Evolutionary conservation across 1,140 invertebrate genomes (phyloP), one percentile per base, ranked within the genome.

Genomic region (Drosophila pachea): DNA sequence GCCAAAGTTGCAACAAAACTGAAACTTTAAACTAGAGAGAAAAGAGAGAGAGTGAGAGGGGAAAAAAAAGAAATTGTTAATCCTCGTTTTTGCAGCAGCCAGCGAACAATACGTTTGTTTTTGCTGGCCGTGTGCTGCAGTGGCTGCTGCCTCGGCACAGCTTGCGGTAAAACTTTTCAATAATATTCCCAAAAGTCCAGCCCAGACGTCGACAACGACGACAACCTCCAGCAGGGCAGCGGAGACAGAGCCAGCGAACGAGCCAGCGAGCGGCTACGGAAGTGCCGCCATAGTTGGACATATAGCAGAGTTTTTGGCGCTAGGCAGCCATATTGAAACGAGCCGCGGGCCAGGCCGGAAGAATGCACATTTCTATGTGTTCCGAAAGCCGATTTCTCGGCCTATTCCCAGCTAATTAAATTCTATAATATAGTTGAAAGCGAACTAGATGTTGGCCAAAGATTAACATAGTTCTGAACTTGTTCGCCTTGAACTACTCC

Each of bases 141-240:
- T 16, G 35, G 55, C 54, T 40, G 68, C 59, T 52, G 66, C 48
- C 54, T 56, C 76, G 47, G 78, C 79, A 83, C 81, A 83, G 79
- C 79, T 84, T 83, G 79, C 69, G 79, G 79, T 83, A 79, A 86
- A 83, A 83, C 62, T 83, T 83, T 83, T 83, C 79, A 83, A 83
- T 83, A 83, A 83, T 83, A 83, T 83, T 83, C 79, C 79, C 79
- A 70, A 83, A 83, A 83, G 79, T 83, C 79, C 79, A 86, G 79
- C 59, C 75, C 78, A 78, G 79, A 64, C 60, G 67, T 43, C 69
- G 65, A 55, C 38, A 29, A 60, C 59, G 73, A 56, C 66, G 63
- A 47, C 65, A 59, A 33, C 35, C 33, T 62, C 50, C 22, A 22
- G 22, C 22, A 22, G 22, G 45, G 42, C 35, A 50, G 32, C 53